Evolutionary conservation across 2,797 vertebrate genomes (phyloP).

Genomic region (Catostomus latipinnis): DNA sequence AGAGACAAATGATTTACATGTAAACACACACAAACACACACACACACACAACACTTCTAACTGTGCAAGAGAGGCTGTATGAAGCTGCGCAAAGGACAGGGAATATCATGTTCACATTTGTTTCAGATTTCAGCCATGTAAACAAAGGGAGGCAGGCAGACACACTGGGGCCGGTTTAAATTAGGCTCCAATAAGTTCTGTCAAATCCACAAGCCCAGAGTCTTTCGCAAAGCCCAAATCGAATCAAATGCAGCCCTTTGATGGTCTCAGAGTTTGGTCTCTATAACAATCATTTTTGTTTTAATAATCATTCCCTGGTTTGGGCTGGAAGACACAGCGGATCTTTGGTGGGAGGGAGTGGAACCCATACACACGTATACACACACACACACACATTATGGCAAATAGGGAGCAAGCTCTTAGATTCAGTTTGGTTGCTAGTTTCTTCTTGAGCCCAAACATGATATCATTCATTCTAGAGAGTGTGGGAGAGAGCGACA

Average conservation of each 20-base stretch:
- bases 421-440: slow-evolving; percentile 29
- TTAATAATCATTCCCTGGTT: slow-evolving; percentile 61
- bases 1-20: slow-evolving; percentile 16
- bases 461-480: slow-evolving; percentile 52
- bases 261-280: slow-evolving; percentile 54
- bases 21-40: not conserved
- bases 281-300: slow-evolving; percentile 59
- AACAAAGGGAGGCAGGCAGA: slow-evolving; percentile 74
- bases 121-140: slow-evolving; percentile 74
- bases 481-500: slow-evolving; percentile 36
- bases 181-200: slow-evolving; percentile 65
- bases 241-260: slow-evolving; percentile 57
- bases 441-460: slow-evolving; percentile 50
- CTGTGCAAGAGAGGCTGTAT: slow-evolving; percentile 17
- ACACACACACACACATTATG: not conserved
- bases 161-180: slow-evolving; percentile 73
- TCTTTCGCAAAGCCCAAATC: slow-evolving; percentile 52
- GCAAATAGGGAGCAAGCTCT: slow-evolving; percentile 22
- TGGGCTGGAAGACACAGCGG: slow-evolving; percentile 39
- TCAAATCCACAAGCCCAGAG: slow-evolving; percentile 51
- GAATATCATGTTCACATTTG: slow-evolving; percentile 71
- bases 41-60: slow-evolving; percentile 19
- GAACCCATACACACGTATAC: slow-evolving; percentile 24
- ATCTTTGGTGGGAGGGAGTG: slow-evolving; percentile 28
- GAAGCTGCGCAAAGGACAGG: slow-evolving; percentile 50